A percentile compares a stretch with the other conserved stretches of the same genome.
Conservation (phyloP, 2,888 invertebrate genomes). For the Acanthopleura granulata region DNA sequence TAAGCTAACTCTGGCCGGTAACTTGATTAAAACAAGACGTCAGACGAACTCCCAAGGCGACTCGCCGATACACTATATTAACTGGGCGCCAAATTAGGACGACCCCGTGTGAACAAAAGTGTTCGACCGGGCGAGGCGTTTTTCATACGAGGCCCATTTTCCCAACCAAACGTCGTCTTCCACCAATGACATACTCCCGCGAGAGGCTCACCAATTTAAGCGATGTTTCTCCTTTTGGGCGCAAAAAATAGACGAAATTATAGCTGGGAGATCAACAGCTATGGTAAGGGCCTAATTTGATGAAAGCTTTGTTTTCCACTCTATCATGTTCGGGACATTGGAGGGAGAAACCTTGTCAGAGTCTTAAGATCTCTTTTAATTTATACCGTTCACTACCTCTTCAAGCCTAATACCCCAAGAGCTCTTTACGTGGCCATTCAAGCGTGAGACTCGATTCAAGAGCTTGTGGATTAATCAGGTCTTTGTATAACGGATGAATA, state of each 20-base stretch:
- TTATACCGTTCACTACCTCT: background rate
- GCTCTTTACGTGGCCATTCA: too few relatives aligned
- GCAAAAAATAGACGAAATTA: background rate
- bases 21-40: conserved; percentile 5
- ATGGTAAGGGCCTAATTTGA: background rate
- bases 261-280: background rate
- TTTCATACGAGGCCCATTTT: background rate
- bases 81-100: background rate
- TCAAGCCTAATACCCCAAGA: background rate
- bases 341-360: background rate
- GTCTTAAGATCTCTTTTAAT: conserved; percentile 5
- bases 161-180: too few relatives aligned
- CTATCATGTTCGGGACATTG: background rate
- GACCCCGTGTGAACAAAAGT: background rate
- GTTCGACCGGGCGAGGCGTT: background rate
- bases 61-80: background rate
- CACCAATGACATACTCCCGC: background rate
- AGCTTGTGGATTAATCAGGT: too few relatives aligned
- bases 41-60: background rate
- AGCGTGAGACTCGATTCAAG: too few relatives aligned
- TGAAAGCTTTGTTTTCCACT: conserved; percentile 5
- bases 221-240: background rate
- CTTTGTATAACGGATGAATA: too few relatives aligned
- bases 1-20: background rate
- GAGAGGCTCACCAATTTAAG: conserved; percentile 1